Conservation (phyloP, 2,888 invertebrate genomes). For the Lasioglossum calceatum region DNA sequence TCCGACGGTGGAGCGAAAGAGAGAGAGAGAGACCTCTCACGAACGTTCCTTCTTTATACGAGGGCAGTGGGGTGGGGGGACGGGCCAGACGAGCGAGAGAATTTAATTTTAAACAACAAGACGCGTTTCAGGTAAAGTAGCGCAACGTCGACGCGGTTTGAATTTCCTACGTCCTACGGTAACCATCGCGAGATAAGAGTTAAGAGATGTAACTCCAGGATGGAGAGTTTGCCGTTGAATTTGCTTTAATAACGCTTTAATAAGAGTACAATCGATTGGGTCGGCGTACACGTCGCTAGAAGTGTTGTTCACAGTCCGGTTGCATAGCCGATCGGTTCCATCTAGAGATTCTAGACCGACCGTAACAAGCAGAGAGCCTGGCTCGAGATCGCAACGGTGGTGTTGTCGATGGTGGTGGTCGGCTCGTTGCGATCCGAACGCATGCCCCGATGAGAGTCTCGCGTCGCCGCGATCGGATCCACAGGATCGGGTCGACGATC, state of each 20-base stretch:
- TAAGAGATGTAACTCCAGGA: background rate
- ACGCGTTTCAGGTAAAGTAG: background rate
- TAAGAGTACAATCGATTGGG: conserved; percentile 48
- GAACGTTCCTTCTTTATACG: background rate
- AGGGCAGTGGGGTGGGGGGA: background rate
- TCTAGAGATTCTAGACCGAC: background rate
- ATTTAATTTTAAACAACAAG: conserved; percentile 14
- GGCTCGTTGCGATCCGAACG: conserved; percentile 48
- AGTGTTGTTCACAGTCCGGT: background rate
- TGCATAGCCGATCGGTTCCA: conserved; percentile 9
- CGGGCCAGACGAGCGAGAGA: background rate
- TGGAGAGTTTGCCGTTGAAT: conserved; percentile 47
- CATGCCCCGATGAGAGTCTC: conserved; percentile 5
- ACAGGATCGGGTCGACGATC: conserved; percentile 26
- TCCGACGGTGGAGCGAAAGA: conserved; percentile 24
- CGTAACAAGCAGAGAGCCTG: background rate
- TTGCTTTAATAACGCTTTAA: conserved; percentile 67
- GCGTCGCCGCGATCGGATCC: background rate
- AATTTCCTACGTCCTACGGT: background rate
- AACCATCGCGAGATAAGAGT: background rate
- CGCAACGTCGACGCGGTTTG: background rate
- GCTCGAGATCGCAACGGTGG: conserved; percentile 70
- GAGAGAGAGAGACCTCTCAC: background rate
- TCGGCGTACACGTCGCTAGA: conserved; percentile 2
- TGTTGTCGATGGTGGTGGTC: conserved; percentile 19